phyloP scores from a whole-genome alignment of 2,797 vertebrate genomes.

The Sandelia bainsii region DNA sequence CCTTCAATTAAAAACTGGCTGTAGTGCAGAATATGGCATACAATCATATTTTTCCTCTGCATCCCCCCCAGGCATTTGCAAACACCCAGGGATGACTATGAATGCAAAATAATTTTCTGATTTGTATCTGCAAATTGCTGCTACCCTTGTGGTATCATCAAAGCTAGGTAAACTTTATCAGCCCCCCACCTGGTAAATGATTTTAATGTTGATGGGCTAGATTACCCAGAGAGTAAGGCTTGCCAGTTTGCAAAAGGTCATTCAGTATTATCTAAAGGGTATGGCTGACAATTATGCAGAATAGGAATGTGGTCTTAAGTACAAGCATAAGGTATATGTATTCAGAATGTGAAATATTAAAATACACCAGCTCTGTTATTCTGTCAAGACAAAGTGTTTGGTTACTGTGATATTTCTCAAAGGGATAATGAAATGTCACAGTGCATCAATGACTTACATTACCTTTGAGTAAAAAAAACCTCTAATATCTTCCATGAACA shows the following conservation, averaged over 20 bases:
- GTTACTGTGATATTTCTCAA: slow-evolving; percentile 47
- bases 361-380: slow-evolving; percentile 26
- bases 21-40: slow-evolving; percentile 72
- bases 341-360: slow-evolving; percentile 42
- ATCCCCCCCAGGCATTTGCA: slow-evolving; percentile 48
- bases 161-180: slow-evolving; percentile 71
- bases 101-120: slow-evolving; percentile 75
- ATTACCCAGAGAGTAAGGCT: slow-evolving; percentile 62
- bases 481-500: slow-evolving; percentile 12
- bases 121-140: slow-evolving; percentile 77
- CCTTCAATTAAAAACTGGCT: slow-evolving; percentile 79
- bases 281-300: slow-evolving; percentile 62
- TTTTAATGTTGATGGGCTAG: slow-evolving; percentile 74
- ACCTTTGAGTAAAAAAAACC: slow-evolving; percentile 46
- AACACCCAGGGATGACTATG: slow-evolving; percentile 63
- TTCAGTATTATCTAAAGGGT: slow-evolving; percentile 68
- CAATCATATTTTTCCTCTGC: slow-evolving; percentile 70
- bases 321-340: slow-evolving; percentile 41
- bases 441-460: slow-evolving; percentile 17
- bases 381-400: slow-evolving; percentile 20
- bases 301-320: slow-evolving; percentile 45
- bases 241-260: slow-evolving; percentile 69
- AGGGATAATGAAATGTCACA: slow-evolving; percentile 48
- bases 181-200: slow-evolving; percentile 66
- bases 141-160: slow-evolving; percentile 70